Conservation (phyloP, 2,797 vertebrate species). For the Streptopelia turtur region DNA sequence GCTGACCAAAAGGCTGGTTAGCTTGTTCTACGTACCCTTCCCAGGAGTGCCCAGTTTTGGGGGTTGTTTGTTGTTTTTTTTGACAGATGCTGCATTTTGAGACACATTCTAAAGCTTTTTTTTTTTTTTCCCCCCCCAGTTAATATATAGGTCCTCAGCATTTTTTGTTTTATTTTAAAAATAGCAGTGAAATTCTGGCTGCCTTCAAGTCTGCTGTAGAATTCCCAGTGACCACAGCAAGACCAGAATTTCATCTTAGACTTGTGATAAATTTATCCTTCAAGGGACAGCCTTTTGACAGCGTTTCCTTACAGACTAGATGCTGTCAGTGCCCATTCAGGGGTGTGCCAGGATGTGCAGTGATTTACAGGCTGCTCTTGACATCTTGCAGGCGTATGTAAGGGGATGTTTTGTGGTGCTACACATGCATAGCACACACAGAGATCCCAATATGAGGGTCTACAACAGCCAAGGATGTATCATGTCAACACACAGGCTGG, state of each 20-base stretch:
- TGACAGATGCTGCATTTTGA: background rate
- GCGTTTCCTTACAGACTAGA: background rate
- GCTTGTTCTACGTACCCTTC: background rate
- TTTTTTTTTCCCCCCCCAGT: accelerated
- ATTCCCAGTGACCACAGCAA: background rate
- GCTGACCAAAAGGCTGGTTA: background rate
- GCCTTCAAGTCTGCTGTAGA: background rate
- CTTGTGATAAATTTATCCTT: background rate
- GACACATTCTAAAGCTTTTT: background rate
- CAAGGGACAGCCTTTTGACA: background rate
- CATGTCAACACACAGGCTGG: background rate
- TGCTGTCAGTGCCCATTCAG: background rate
- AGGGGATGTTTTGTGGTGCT: background rate
- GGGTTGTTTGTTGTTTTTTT: background rate
- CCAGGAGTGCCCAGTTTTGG: background rate
- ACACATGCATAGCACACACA: background rate
- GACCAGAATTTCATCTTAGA: background rate
- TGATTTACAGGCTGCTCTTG: background rate
- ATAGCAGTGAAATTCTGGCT: background rate
- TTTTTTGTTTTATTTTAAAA: background rate
- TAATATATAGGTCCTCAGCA: background rate
- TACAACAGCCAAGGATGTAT: background rate
- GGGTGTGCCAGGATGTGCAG: background rate
- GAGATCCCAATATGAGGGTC: background rate
- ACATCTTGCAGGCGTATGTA: background rate